Evolutionary conservation across 2,797 vertebrate species (phyloP).

Genomic region (Poeciliopsis paucimaculata): DNA sequence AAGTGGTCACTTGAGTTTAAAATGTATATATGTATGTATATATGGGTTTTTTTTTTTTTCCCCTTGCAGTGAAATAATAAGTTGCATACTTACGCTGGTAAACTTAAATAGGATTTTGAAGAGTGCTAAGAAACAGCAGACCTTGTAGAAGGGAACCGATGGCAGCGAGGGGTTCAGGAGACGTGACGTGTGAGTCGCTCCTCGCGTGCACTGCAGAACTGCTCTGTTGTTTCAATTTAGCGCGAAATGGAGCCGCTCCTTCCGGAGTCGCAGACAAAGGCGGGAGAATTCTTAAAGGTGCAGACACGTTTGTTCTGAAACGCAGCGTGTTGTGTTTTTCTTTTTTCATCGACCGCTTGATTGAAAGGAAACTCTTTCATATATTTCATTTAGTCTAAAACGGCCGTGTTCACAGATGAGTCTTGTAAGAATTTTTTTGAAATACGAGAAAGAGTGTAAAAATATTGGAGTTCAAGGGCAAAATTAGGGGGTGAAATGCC

Average conservation of each 20-base stretch:
- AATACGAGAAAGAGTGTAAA: background rate
- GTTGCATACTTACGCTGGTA: background rate
- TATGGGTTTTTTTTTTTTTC: background rate
- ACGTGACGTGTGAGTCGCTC: accelerated
- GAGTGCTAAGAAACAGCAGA: background rate
- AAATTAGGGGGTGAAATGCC: background rate
- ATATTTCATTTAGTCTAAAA: background rate
- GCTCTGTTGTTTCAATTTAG: constrained; percentile 62
- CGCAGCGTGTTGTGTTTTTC: background rate
- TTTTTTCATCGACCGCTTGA: background rate
- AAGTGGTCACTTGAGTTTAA: too few relatives aligned
- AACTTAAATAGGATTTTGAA: too few relatives aligned
- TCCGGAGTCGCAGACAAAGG: constrained; percentile 39
- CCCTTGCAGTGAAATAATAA: background rate
- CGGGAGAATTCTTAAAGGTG: constrained; percentile 72
- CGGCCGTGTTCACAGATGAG: background rate
- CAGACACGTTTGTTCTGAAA: background rate
- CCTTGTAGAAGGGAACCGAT: background rate
- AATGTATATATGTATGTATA: too few relatives aligned
- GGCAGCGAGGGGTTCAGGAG: background rate
- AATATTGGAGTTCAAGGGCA: background rate
- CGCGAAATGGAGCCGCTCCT: constrained; percentile 59
- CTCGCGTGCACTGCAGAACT: background rate
- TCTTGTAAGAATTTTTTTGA: background rate
- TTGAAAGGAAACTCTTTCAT: background rate